Evolutionary conservation across 2,888 invertebrate species (phyloP), one percentile per base, ranked within the genome.

Genomic region (Hermaeophaga mercurialis): DNA sequence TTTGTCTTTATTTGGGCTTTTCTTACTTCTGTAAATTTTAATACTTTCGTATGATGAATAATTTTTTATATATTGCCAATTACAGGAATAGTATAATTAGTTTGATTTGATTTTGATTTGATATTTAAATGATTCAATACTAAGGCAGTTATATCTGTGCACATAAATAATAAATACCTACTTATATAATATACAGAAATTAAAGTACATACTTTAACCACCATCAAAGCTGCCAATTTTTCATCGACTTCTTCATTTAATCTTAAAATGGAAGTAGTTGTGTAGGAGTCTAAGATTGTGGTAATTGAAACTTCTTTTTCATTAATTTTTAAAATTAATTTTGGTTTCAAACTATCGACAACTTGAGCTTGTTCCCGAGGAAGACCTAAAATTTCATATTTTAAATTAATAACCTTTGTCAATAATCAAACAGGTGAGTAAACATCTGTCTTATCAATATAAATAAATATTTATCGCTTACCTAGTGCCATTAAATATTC

Each of bases 401-500:
- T 5, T 26, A 22, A 9, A n/a, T 9, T 24, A 44, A 14, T 9
- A 8, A 44, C 44, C n/a, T 26, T 34, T 34, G 11, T 7, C 34
- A 14, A 7, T 3, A 34, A 34, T 3, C 34, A 2, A 34, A 33
- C 33, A 22, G 22, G 22, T 22, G 22, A 22, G 22, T 22, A 22
- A 22, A 22, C 6, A 22, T 11, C 8, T 3, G 12, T 31, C 31
- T 31, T 31, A 31, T 31, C 31, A 38, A 17, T 17, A 38, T 9
- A 39, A 39, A 9, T 8, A 26, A 47, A 18, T 31, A 58, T n/a
- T n/a, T n/a, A n/a, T n/a, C n/a, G n/a, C 66, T 48, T 65, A 70
- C 70, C 69, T 38, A 70, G 53, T 2, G 64, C 65, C 4, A 58
- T 58, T 17, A 70, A 58, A 54, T 69, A 66, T 58, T 69, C 63